Evolutionary conservation across 2,113 vertebrate genomes (phyloP), one percentile per base, ranked within the genome.

Genomic region (Dipodomys merriami): DNA sequence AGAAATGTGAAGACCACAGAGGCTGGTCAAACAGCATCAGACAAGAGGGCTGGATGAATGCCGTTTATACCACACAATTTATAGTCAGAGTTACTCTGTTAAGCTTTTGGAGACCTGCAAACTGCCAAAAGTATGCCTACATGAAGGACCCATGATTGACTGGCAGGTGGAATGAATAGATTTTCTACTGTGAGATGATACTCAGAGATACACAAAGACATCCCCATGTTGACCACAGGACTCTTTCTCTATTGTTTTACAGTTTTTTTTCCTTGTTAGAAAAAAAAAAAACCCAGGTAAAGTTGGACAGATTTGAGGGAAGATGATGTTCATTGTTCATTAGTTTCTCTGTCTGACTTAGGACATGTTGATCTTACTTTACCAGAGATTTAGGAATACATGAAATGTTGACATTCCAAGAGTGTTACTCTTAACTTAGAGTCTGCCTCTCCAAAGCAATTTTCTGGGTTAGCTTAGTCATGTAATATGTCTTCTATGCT

Each of bases 151-250:
- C 73, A 0, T 49, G 6, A 11, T 5, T 3, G 3, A 6, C 23
- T 18, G 53, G 57, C 15, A 71, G 2, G 12, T 11, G 13, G 39
- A 39, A 39, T 39, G 39, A 39, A 39, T 39, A 39, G 39, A 39
- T 39, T 39, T 39, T 39, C 39, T 39, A 39, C 49, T 13, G 12
- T 12, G 49, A 53, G 49, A 53, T 53, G 49, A 13, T 53, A 53
- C 12, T 53, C 49, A 11, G 49, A 53, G 49, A 53, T 53, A 9
- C 49, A 53, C 49, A 53, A 53, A 53, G 49, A 53, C 49, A 13
- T 30, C 39, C 6, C 10, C 5, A 3, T n/a, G 11, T 1, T 7
- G 15, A 73, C 15, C 8, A n/a, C 0, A 44, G 18, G 10, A 1
- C 0, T 1, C 6, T 95, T 76, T 73, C 49, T 74, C 10, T 4